These are phyloP conservation scores for Eulemur coronatus DNA, from an alignment of 2,797 vertebrate genomes.

Conservation along the genomic window DNA sequence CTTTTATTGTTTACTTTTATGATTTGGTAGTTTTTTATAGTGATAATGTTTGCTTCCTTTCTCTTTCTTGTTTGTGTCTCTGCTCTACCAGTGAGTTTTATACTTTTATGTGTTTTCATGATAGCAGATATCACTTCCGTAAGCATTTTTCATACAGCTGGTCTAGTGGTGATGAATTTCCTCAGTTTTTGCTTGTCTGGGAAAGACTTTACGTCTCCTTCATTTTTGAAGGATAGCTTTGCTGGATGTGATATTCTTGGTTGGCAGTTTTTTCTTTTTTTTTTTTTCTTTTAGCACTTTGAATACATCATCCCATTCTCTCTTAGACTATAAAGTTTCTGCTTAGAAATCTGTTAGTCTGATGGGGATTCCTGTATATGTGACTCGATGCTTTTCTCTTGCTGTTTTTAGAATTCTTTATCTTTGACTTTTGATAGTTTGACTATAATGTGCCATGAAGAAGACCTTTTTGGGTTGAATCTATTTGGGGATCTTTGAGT, in stretches of 20 bases:
- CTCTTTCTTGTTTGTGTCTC: background rate
- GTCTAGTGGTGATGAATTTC: background rate
- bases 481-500: background rate
- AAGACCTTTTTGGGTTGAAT: background rate
- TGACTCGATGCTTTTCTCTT: background rate
- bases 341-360: background rate
- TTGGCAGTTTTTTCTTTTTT: background rate
- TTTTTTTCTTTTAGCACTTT: background rate
- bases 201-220: background rate
- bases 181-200: background rate
- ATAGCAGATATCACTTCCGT: background rate
- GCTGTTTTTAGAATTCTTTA: background rate
- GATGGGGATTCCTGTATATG: background rate
- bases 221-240: background rate
- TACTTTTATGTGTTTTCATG: background rate
- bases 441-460: background rate
- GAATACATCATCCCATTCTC: background rate
- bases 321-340: background rate
- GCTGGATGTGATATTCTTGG: background rate
- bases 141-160: background rate
- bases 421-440: background rate
- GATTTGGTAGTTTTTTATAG: background rate
- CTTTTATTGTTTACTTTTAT: background rate
- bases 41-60: background rate
- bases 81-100: background rate